Percentiles rank a stretch among this genome's conserved stretches.
Conservation (phyloP, 1,140 invertebrate genomes). For the Drosophila leontia region DNA sequence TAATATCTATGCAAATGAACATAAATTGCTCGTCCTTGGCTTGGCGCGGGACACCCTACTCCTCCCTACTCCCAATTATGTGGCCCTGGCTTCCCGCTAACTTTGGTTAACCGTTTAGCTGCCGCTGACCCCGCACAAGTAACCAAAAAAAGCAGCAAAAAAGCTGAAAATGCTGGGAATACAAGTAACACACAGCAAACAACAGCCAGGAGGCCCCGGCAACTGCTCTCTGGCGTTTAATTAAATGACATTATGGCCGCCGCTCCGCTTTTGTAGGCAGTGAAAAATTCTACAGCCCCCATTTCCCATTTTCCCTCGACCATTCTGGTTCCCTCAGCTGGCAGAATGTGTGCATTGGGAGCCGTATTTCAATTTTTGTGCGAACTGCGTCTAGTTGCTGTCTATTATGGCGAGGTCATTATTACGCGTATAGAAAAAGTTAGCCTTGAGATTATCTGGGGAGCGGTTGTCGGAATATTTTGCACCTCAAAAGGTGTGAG, state of each 20-base stretch:
- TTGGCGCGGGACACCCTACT: not conserved
- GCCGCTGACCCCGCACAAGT: conserved; percentile 61
- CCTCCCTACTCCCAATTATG: conserved; percentile 39
- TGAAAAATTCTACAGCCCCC: conserved; percentile 63
- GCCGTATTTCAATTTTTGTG: conserved; percentile 79
- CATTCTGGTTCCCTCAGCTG: conserved; percentile 20
- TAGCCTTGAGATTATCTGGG: conserved; percentile 32
- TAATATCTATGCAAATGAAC: conserved; percentile 84
- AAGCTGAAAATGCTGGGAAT: conserved; percentile 9
- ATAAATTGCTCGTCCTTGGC: conserved; percentile 76
- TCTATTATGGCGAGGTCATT: conserved; percentile 54
- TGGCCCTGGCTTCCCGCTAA: conserved; percentile 41
- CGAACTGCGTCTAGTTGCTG: conserved; percentile 59
- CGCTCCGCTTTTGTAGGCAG: conserved; percentile 59
- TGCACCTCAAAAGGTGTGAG: conserved; percentile 46
- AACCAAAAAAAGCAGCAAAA: conserved; percentile 21
- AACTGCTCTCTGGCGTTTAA: conserved; percentile 82
- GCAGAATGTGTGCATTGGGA: conserved; percentile 69
- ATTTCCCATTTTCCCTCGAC: conserved; percentile 25
- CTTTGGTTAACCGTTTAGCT: conserved; percentile 81
- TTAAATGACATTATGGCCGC: conserved; percentile 80
- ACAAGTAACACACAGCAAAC: conserved; percentile 38
- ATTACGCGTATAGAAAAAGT: conserved; percentile 60
- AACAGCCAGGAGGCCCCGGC: conserved; percentile 36
- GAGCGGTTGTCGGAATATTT: conserved; percentile 39